Evolutionary conservation across 1,140 invertebrate species (phyloP).

Genomic region (Melanaphis sacchari): DNA sequence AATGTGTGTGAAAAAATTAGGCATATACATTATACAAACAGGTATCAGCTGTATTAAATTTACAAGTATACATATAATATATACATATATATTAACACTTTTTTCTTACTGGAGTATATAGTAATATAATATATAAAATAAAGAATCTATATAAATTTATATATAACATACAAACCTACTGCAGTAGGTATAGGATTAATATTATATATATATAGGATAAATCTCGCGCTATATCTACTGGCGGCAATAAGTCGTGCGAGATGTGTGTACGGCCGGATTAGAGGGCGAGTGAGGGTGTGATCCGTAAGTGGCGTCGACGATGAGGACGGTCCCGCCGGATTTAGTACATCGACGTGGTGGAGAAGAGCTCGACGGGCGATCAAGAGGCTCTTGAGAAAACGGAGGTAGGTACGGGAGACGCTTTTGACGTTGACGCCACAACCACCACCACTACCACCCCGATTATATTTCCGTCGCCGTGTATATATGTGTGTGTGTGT

Average conservation of each 20-base stretch:
- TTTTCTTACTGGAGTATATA: too few species aligned
- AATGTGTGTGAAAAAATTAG: too few species aligned
- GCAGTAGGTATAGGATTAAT: background rate
- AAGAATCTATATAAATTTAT: too few species aligned
- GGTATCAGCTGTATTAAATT: too few species aligned
- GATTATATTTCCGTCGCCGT: background rate
- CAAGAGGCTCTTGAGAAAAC: slow-evolving; percentile 51
- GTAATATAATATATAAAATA: too few species aligned
- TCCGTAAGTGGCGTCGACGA: slow-evolving; percentile 13
- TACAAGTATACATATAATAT: too few species aligned
- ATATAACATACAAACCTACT: background rate
- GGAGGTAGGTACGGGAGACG: slow-evolving; percentile 7
- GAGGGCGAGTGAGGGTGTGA: slow-evolving; percentile 31
- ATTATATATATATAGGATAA: background rate
- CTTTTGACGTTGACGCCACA: slow-evolving; percentile 56
- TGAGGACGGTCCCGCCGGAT: slow-evolving; percentile 5
- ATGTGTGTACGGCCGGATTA: background rate
- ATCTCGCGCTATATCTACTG: background rate
- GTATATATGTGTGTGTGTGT: background rate
- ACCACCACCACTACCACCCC: too few species aligned
- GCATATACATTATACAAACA: too few species aligned
- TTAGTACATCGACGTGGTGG: slow-evolving; percentile 19
- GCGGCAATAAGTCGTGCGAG: background rate
- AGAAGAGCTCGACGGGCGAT: slow-evolving; percentile 50
- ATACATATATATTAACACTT: too few species aligned